These are phyloP conservation scores for Carabus problematicus DNA, from an alignment of 2,888 invertebrate genomes.

Conservation along the genomic window DNA sequence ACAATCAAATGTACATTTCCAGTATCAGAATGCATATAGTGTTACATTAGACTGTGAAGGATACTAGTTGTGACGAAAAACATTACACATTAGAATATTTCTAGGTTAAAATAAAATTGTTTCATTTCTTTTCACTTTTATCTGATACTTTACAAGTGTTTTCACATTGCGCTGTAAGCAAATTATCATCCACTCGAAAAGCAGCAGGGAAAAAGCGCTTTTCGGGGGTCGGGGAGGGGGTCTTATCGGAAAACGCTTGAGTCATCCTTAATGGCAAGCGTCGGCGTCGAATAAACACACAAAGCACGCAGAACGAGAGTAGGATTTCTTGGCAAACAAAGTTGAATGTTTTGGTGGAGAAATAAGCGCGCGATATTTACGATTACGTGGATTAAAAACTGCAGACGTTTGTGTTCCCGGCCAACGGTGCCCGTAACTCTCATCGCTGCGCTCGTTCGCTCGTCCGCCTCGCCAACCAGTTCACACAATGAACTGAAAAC, in stretches of 20 bases:
- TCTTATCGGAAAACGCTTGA: no score
- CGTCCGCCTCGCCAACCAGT: no score
- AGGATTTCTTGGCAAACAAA: constrained; percentile 41
- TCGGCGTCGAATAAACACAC: neutral
- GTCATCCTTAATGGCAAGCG: no score
- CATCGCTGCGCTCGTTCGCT: constrained; percentile 6
- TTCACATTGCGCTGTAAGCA: no score
- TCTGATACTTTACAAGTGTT: no score
- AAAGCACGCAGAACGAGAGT: constrained; percentile 1
- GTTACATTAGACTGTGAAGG: no score
- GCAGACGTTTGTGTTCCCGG: constrained; percentile 32
- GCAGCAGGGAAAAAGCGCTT: constrained; percentile 28
- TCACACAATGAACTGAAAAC: constrained; percentile 58
- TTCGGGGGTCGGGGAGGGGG: constrained; percentile 11
- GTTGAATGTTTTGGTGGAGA: constrained; percentile 30
- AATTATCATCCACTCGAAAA: constrained; percentile 22
- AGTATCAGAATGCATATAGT: no score
- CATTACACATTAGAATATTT: no score
- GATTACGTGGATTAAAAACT: constrained; percentile 38
- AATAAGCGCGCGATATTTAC: constrained; percentile 33
- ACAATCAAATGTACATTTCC: no score
- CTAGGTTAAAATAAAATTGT: no score
- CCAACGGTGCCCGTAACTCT: constrained; percentile 36
- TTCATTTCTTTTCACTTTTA: no score
- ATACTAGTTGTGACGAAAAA: no score